A percentile compares a stretch with the other conserved stretches of the same genome.
Conservation (phyloP, 2,888 invertebrate species). For the Drosophila pseudotakahashii region DNA sequence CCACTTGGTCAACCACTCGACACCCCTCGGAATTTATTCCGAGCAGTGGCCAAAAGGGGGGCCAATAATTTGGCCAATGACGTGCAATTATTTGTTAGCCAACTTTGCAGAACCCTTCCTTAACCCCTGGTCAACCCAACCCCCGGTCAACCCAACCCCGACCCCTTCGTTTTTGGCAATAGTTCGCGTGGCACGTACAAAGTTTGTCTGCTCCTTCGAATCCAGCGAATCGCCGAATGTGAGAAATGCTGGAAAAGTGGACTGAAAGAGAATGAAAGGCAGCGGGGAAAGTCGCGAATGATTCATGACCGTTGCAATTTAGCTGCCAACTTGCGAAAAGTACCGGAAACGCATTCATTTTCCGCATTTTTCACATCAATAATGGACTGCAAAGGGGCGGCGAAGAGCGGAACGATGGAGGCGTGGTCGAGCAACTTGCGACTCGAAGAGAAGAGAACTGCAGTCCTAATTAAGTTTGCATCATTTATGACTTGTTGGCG, state of each 20-base stretch:
- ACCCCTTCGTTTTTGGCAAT: constrained; percentile 8
- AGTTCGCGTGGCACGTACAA: constrained; percentile 69
- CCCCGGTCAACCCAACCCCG: background rate
- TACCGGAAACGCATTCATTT: constrained; percentile 77
- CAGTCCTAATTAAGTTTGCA: constrained; percentile 72
- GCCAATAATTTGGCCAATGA: constrained; percentile 76
- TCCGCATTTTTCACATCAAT: constrained; percentile 77
- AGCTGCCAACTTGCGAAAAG: constrained; percentile 77
- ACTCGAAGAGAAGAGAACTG: constrained; percentile 21
- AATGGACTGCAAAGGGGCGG: constrained; percentile 62
- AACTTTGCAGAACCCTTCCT: constrained; percentile 50
- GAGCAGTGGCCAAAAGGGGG: background rate
- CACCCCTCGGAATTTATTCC: background rate
- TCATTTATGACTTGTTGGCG: constrained; percentile 75
- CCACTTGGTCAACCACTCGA: background rate
- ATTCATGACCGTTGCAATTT: constrained; percentile 73
- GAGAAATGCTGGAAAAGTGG: constrained; percentile 28
- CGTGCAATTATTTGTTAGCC: constrained; percentile 74
- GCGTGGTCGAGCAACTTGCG: constrained; percentile 1
- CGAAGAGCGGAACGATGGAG: background rate
- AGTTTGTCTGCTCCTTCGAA: constrained; percentile 63
- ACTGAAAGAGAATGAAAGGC: background rate
- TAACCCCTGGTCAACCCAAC: constrained; percentile 5
- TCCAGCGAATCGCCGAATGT: constrained; percentile 39
- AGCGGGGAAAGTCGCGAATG: constrained; percentile 52